Evolutionary conservation across 2,888 invertebrate genomes (phyloP), one percentile per base, ranked within the genome.

Genomic region (Drosophila pullipes): DNA sequence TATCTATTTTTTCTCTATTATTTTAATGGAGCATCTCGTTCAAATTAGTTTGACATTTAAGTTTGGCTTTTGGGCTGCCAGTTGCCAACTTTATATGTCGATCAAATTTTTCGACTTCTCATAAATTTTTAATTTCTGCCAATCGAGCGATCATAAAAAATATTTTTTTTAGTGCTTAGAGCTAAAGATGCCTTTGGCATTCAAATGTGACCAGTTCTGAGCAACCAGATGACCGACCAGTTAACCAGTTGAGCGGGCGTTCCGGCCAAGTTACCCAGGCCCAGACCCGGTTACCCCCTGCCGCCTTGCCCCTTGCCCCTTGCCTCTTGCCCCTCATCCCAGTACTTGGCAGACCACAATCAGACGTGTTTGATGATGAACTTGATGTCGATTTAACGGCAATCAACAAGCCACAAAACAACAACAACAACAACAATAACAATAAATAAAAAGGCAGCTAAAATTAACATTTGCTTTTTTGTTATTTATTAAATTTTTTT

Each of bases 21-120:
- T 47, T 16, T 47, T n/a, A 41, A 79, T 86, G 69, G 83, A 69
- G 74, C 79, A 69, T 76, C 83, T 82, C 78, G 81, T 81, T 77
- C 82, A 90, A 87, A 87, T 87, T 87, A 89, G 88, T 85, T 87
- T 87, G 91, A 87, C 87, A 87, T 87, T 87, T 87, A 82, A 78
- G 90, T 60, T 85, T 74, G 44, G 63, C 6, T 55, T 28, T 4
- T 49, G 35, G 4, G 61, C 13, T 63, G 60, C 9, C 58, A 22
- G 18, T 59, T 44, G 16, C 47, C 25, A 47, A 25, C 47, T 47
- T 16, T 2, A 16, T 25, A 47, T 35, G 25, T 33, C 44, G 63
- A 33, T 37, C 57, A 25, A 25, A 11, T 28, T 55, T 74, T 69
- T 55, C 22, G 71, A 61, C 60, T 71, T 76, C 69, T 62, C 81